Conservation (phyloP, 2,113 vertebrate species). For the Copsychus sechellarum region DNA sequence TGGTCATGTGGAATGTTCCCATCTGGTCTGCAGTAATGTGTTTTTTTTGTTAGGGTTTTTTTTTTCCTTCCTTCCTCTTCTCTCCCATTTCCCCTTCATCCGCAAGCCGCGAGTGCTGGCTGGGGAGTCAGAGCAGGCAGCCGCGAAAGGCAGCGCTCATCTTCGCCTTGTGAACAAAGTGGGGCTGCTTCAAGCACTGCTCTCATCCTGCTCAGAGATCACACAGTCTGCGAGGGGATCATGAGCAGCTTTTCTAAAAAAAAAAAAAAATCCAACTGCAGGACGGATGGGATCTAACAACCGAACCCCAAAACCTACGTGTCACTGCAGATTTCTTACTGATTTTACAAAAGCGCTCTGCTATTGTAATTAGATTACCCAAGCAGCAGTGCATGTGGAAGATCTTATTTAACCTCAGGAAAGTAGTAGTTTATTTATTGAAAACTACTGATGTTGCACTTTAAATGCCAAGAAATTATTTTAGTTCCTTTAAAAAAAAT, state of each 20-base stretch:
- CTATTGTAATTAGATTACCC: conserved; percentile 77
- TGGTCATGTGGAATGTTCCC: conserved; percentile 99
- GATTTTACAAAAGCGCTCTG: conserved; percentile 19
- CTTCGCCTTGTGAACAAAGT: conserved; percentile 74
- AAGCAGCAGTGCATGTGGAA: conserved; percentile 70
- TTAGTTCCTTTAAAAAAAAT: conserved; percentile 73
- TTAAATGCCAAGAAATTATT: conserved; percentile 82
- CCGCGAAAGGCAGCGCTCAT: conserved; percentile 78
- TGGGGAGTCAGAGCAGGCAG: conserved; percentile 79
- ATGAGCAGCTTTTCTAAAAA: not conserved
- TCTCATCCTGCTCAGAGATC: not conserved
- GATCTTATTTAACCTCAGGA: conserved; percentile 74
- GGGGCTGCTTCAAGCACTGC: conserved; percentile 23
- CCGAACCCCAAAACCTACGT: not conserved
- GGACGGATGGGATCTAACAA: rapidly evolving
- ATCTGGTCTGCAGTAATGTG: conserved; percentile 99
- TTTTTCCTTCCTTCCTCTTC: conserved; percentile 44
- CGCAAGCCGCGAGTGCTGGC: conserved; percentile 81
- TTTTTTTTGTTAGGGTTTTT: conserved; percentile 52
- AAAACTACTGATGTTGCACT: conserved; percentile 79
- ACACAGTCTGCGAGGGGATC: not conserved
- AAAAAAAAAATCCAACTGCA: not conserved
- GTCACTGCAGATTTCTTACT: conserved; percentile 10
- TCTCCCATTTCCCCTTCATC: conserved; percentile 68
- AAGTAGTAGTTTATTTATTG: conserved; percentile 79